phyloP scores from a whole-genome alignment of 2,797 vertebrate genomes.

The Macroramphosus scolopax region DNA sequence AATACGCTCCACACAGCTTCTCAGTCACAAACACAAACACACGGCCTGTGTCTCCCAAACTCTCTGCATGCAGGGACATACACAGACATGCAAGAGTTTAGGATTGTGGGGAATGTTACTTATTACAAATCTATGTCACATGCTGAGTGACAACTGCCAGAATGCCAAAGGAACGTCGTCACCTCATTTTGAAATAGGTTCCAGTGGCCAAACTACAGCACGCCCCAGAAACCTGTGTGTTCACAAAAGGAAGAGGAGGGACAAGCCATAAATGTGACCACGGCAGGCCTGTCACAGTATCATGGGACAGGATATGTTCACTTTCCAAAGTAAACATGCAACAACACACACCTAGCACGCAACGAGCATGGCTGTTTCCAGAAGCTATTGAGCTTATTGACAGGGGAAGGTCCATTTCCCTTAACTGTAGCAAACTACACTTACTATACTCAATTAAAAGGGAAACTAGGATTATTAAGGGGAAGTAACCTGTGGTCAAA shows the following conservation, averaged over 20 bases:
- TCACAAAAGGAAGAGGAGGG: slow-evolving; percentile 9
- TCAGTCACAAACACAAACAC: too few species aligned
- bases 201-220: slow-evolving; percentile 23
- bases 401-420: slow-evolving; percentile 36
- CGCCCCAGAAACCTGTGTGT: slow-evolving; percentile 40
- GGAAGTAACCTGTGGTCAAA: slow-evolving; percentile 46
- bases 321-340: slow-evolving; percentile 28
- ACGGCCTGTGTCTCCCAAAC: slow-evolving; percentile 4
- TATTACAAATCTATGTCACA: slow-evolving; percentile 47
- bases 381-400: not conserved
- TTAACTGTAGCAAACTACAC: slow-evolving; percentile 5
- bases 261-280: slow-evolving; percentile 23
- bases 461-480: slow-evolving; percentile 24
- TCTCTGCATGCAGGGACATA: slow-evolving; percentile 42
- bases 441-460: slow-evolving; percentile 13
- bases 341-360: not conserved
- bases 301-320: slow-evolving; percentile 45
- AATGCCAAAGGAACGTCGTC: slow-evolving; percentile 43
- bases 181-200: slow-evolving; percentile 44
- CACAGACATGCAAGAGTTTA: slow-evolving; percentile 28
- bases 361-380: not conserved
- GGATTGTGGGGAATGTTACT: slow-evolving; percentile 55
- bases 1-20: slow-evolving; percentile 12
- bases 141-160: slow-evolving; percentile 38
- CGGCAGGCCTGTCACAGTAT: slow-evolving; percentile 13